Evolutionary conservation across 2,113 vertebrate species (phyloP), one percentile per base, ranked within the genome.

Genomic region (Gymnogyps californianus): DNA sequence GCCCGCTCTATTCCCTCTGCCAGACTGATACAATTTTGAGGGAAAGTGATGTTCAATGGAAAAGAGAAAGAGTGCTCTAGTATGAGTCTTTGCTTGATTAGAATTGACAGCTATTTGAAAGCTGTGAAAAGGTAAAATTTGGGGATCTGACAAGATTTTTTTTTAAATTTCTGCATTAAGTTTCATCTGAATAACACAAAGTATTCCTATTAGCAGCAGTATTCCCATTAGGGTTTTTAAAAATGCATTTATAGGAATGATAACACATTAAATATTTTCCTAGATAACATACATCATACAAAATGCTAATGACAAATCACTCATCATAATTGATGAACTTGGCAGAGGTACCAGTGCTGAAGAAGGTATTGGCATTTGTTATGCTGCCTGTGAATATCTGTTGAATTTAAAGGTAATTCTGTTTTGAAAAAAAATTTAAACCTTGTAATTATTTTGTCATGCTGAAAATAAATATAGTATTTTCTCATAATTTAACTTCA

Each of bases 261-360:
- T 94, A 95, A 94, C 83, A 71, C 75, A 47, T 94, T 96, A 55
- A 90, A 88, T 87, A 92, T 96, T 94, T 96, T 92, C 93, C 97
- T 97, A 99, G 99, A 97, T 99, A 96, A 98, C 99, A 7, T 99
- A 99, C 88, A 99, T 99, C 91, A 98, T 99, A 86, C 99, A 99
- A 98, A 99, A 99, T 52, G 98, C 98, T 91, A 99, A 99, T 97
- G 98, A 99, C 93, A 98, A 97, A 79, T 99, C 99, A 38, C 98
- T 99, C 62, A 99, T 99, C 97, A 98, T 99, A 97, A 99, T 99
- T 82, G 99, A 99, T 52, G 99, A 99, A 97, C 98, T 99, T 95
- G 99, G 99, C 77, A 99, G 99, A 98, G 99, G 99, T 38, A 99
- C 99, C 81, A 99, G 99, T 97, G 98, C 99, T 32, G 99, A 99